Evolutionary conservation across 2,113 vertebrate species (phyloP).

Genomic region (Syngnathus scovelli): DNA sequence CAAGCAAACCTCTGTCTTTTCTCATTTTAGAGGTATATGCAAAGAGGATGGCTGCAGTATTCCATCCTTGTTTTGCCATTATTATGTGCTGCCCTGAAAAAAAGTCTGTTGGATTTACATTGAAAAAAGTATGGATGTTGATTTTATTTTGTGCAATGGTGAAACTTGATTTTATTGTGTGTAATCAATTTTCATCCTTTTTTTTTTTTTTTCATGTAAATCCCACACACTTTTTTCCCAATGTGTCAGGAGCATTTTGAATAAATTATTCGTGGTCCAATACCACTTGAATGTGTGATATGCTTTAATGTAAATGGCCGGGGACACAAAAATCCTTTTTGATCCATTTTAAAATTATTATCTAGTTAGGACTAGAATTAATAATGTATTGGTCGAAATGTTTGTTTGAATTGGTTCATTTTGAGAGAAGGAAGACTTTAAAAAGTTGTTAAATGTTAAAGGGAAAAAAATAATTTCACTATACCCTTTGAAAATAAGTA

Average conservation of each 20-base stretch:
- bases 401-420: not conserved
- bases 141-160: too few relatives aligned
- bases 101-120: too few relatives aligned
- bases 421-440: not conserved
- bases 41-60: conserved; percentile 17
- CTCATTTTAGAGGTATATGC: conserved; percentile 32
- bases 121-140: too few relatives aligned
- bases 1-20: conserved; percentile 42
- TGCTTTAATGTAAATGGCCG: not conserved
- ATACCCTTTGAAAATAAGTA: not conserved
- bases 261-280: not conserved
- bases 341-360: not conserved
- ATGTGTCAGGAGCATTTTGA: not conserved
- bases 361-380: not conserved
- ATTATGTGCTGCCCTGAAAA: too few relatives aligned
- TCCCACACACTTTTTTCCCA: too few relatives aligned
- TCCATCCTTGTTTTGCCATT: not conserved
- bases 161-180: too few relatives aligned
- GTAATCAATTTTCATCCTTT: too few relatives aligned
- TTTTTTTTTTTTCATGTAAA: too few relatives aligned
- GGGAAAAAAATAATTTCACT: not conserved
- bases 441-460: not conserved
- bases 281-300: not conserved
- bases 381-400: not conserved
- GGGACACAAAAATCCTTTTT: not conserved